phyloP scores from a whole-genome alignment of 2,113 vertebrate species.

The Rana temporaria region DNA sequence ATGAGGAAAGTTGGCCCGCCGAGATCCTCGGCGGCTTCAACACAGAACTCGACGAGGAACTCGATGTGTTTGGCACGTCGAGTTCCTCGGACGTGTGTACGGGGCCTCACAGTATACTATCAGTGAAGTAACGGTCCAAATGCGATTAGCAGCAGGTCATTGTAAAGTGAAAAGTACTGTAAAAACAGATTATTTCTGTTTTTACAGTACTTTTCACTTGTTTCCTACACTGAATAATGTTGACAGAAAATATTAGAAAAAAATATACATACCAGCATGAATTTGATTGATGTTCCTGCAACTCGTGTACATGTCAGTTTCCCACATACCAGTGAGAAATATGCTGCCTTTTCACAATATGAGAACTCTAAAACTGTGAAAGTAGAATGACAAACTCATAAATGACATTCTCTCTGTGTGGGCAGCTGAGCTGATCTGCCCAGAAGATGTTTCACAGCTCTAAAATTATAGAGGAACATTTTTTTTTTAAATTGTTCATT shows the following conservation, averaged over 20 bases:
- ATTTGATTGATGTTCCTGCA: slow-evolving; percentile 51
- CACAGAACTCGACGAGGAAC: too few relatives aligned
- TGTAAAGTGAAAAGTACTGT: too few relatives aligned
- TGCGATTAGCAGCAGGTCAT: slow-evolving; percentile 34
- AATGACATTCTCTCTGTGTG: slow-evolving; percentile 49
- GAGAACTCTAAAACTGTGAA: slow-evolving; percentile 52
- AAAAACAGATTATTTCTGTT: slow-evolving; percentile 43
- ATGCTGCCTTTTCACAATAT: slow-evolving; percentile 48
- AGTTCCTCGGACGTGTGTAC: too few relatives aligned
- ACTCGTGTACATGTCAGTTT: slow-evolving; percentile 35
- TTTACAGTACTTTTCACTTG: slow-evolving; percentile 46
- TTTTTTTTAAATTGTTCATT: slow-evolving; percentile 55
- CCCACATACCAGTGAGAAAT: slow-evolving; percentile 20
- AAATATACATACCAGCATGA: slow-evolving; percentile 14
- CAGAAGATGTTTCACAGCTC: slow-evolving; percentile 30
- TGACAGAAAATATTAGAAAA: slow-evolving; percentile 15
- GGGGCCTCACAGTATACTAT: too few relatives aligned
- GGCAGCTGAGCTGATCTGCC: slow-evolving; percentile 46
- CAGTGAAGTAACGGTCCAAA: not conserved
- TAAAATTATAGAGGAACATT: slow-evolving; percentile 35
- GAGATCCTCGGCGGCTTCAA: too few relatives aligned
- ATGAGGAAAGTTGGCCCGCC: too few relatives aligned
- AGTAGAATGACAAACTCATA: slow-evolving; percentile 44
- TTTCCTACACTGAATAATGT: slow-evolving; percentile 51
- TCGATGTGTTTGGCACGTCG: too few relatives aligned